A percentile compares a stretch with the other conserved stretches of the same genome.
Evolutionary conservation across 2,113 vertebrate species (phyloP).

Genomic region (Pavo muticus): DNA sequence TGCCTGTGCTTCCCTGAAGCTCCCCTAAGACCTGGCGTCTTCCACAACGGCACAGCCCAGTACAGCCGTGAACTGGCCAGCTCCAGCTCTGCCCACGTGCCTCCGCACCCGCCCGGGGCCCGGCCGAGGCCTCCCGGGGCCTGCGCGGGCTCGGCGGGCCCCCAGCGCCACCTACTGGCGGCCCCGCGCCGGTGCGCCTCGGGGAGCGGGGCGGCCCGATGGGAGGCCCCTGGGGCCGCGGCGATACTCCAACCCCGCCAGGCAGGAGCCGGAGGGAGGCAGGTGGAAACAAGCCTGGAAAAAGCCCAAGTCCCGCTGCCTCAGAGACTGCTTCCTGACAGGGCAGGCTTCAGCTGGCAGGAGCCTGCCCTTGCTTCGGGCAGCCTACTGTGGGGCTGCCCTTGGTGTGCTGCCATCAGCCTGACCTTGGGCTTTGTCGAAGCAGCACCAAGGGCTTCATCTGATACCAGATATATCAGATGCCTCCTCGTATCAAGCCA

Average conservation of each 20-base stretch:
- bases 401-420: neutral
- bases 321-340: neutral
- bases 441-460: neutral
- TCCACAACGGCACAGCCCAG: neutral
- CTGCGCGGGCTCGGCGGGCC: neutral
- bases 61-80: rapidly evolving
- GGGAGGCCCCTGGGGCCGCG: no score
- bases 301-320: neutral
- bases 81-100: no score
- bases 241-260: neutral
- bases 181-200: neutral
- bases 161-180: conserved; percentile 51
- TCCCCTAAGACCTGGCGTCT: neutral
- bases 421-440: neutral
- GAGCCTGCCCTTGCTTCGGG: neutral
- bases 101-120: neutral
- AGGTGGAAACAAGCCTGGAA: neutral
- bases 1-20: no score
- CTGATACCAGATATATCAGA: neutral
- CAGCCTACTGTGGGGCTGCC: neutral
- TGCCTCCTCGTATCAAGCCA: neutral
- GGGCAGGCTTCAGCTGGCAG: neutral
- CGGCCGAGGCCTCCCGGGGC: no score
- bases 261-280: neutral
- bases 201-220: neutral